Percentiles rank a stretch among this genome's conserved stretches.
Evolutionary conservation across 2,888 invertebrate species (phyloP).

Genomic region (Fragum sueziense): DNA sequence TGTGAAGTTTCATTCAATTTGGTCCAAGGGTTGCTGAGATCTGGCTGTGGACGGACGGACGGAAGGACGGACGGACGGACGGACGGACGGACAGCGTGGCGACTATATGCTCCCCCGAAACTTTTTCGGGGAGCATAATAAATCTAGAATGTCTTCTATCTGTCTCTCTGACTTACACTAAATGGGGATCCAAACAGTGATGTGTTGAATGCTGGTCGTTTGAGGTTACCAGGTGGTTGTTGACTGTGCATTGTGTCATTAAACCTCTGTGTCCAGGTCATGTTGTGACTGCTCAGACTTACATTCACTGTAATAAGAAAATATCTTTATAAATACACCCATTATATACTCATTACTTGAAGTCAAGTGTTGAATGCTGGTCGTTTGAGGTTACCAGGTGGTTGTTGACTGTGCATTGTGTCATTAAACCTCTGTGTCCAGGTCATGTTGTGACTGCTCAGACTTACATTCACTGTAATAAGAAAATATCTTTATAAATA

Average conservation of each 20-base stretch:
- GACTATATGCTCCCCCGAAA: too few species aligned
- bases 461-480: constrained; percentile 39
- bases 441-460: constrained; percentile 27
- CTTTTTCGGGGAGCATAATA: too few species aligned
- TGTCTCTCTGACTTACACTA: too few species aligned
- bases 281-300: constrained; percentile 22
- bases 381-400: constrained; percentile 58
- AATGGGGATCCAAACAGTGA: constrained; percentile 71
- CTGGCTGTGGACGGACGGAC: too few species aligned
- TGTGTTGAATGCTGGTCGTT: constrained; percentile 74
- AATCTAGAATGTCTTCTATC: too few species aligned
- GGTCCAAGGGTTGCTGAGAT: too few species aligned
- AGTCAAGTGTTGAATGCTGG: constrained; percentile 77
- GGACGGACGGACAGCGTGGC: too few species aligned
- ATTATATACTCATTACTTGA: not conserved
- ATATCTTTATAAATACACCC: too few species aligned
- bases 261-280: constrained; percentile 38
- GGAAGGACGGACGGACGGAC: too few species aligned
- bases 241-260: constrained; percentile 30
- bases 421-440: constrained; percentile 41
- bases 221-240: constrained; percentile 50
- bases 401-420: constrained; percentile 5
- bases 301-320: constrained; percentile 38
- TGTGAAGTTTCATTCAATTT: too few species aligned
- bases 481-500: constrained; percentile 58